Percentiles rank a stretch among this genome's conserved stretches.
Conservation (phyloP, 2,888 invertebrate species). For the Epiblema foenella region DNA sequence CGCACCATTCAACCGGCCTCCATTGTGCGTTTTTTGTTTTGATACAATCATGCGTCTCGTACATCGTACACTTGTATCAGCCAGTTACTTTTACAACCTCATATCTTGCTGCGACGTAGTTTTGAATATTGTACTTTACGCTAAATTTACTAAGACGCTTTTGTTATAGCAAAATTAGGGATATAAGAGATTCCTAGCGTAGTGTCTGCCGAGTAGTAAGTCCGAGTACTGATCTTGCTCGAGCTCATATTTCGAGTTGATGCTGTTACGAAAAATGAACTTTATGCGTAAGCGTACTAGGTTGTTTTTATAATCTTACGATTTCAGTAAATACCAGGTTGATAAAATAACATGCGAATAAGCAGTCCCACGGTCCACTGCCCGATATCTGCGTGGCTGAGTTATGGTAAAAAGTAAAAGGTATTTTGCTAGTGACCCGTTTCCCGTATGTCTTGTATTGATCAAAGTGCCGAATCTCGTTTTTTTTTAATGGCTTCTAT, state of each 20-base stretch:
- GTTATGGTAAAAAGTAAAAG: slow-evolving; percentile 5
- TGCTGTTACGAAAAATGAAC: not conserved
- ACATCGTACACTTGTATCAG: not conserved
- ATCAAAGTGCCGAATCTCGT: not conserved
- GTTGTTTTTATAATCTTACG: not conserved
- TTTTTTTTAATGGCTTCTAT: too few species aligned
- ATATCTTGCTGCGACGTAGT: not conserved
- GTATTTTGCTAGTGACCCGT: not conserved
- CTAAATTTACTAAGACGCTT: not conserved
- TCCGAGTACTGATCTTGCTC: not conserved
- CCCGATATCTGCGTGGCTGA: not conserved
- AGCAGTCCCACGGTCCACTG: not conserved
- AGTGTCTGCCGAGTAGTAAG: not conserved
- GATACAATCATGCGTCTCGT: not conserved
- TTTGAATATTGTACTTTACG: not conserved
- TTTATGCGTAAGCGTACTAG: too few species aligned
- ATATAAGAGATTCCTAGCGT: not conserved
- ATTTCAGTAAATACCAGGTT: not conserved
- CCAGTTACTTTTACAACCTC: not conserved
- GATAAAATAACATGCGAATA: not conserved
- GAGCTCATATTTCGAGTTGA: not conserved
- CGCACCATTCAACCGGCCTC: slow-evolving; percentile 9
- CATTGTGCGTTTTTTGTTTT: slow-evolving; percentile 4
- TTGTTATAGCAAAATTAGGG: not conserved
- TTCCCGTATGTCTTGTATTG: not conserved